Evolutionary conservation across 1,140 invertebrate genomes (phyloP), one percentile per base, ranked within the genome.

Genomic region (Diorhabda elongata): DNA sequence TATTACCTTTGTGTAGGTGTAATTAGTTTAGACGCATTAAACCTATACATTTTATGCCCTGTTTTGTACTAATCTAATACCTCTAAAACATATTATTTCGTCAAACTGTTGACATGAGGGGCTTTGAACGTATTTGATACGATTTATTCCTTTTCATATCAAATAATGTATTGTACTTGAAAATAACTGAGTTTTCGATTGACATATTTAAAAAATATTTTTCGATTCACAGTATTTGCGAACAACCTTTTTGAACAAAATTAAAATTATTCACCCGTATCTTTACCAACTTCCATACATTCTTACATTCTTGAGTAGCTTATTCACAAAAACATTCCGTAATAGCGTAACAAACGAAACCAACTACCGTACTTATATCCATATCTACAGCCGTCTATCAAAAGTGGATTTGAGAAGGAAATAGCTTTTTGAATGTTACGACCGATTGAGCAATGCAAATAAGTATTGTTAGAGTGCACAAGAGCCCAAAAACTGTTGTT

Each of bases 371-470:
- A 52, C 47, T n/a, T 8, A 52, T 52, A 52, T 52, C 47, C 47
- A 52, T 52, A 52, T 52, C 47, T 2, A 52, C 3, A 52, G 47
- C 4, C 59, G 26, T 68, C 69, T 45, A 68, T 71, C 69, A 71
- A 68, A 57, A 64, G 56, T 59, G 67, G 71, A 73, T 73, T 70
- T 72, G 69, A 74, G 73, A 74, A 71, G 70, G 70, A 74, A 74
- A 72, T 71, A 64, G 60, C 70, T 65, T 70, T 70, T 72, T 69
- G 64, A 68, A 70, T 45, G 47, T 5, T 52, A 52, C 70, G 66
- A 68, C 63, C 73, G 73, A 74, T 74, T 74, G 73, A 72, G 56
- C 70, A 71, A 68, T 57, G 59, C 69, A 74, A 74, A 74, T 70
- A 71, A 66, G 70, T 68, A 72, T 74, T 74, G 73, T 74, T 71